Evolutionary conservation across 2,888 invertebrate genomes (phyloP), one percentile per base, ranked within the genome.

Genomic region (Cylloceria caligata): DNA sequence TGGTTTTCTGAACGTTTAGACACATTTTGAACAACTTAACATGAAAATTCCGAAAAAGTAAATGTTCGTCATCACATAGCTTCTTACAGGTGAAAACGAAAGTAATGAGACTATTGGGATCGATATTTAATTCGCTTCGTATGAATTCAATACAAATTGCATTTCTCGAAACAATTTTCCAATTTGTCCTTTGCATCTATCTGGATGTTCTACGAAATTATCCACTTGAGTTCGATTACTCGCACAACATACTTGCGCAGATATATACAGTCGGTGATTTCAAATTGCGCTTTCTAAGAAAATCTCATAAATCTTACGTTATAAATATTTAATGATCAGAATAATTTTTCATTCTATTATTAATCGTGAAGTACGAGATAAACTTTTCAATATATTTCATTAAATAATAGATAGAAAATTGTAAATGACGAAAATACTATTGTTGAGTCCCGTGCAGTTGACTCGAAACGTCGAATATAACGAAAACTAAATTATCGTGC

Each of bases 231-330:
- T 16, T 60, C n/a, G 9, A 36, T 34, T 30, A 60, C 9, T 60
- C 60, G 34, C 19, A 34, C 60, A 36, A 16, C 34, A 60, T 60
- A 36, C 7, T 16, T n/a, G n/a, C n/a, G n/a, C 19, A 34, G 5
- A n/a, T 19, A 16, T 57, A 5, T 34, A 7, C 30, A 16, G 4
- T 57, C 30, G 57, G n/a, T 57, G n/a, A 57, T 57, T 57, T 57
- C 27, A 57, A 57, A 57, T 57, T 57, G 52, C 9, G 9, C 9
- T 30, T 30, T 5, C 30, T n/a, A 1, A 57, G 30, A n/a, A 13
- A 57, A 30, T 57, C 16, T 30, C 16, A 16, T 7, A 16, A 30
- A 57, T 57, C n/a, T 9, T 11, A 21, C 9, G 16, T 57, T 16
- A 27, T 16, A 13, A 57, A 57, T 30, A 16, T 30, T 30, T 27